Base-by-base conservation (phyloP, 1,140 invertebrate genomes). In the Drosophila kanapiae region DNA sequence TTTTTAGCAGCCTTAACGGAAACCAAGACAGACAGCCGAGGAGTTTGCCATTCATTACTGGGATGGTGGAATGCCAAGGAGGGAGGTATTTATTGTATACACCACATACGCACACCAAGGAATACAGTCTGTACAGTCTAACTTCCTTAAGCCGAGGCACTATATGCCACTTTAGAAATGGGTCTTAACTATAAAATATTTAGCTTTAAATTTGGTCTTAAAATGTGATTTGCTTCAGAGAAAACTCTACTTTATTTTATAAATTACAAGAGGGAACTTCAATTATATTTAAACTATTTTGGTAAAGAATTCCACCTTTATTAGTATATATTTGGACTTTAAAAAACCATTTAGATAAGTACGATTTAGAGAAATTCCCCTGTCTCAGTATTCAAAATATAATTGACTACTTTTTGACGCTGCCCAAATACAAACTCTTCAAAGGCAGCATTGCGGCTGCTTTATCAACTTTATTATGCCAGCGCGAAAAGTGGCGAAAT, bases 391-490 rank as follows among this genome's bases (percentile, higher is more conserved):
- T 49, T 60, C 68, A 62, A 80, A 84, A 82, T 60, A 49, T 77
- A 71, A 72, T 84, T 90, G 84, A 69, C 80, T 78, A 71, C 69
- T 80, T 84, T 78, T 87, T 16, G 59, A 65, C 13, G 35, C 42
- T 57, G 23, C 38, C 53, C 42, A 45, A 59, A 72, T 38, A 58
- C 45, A 59, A 80, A 75, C 65, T 70, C 81, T 79, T 65, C 63
- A 83, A 82, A 85, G 82, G 31, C 68, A 37, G 23, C 69, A 51
- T 42, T 72, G 69, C 67, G 68, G 68, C 42, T 58, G 67, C 81
- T 64, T 53, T 84, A 80, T 80, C 84, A 87, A 88, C 84, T 88
- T 87, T 88, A 84, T 84, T 88, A 88, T 81, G 68, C 81, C 77
- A 53, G 64, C 68, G 69, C 78, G 76, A 81, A 87, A 87, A 88